Percentiles rank a stretch among this genome's conserved stretches.
Conservation (phyloP, 2,113 vertebrate genomes). For the Sigmodon hispidus region DNA sequence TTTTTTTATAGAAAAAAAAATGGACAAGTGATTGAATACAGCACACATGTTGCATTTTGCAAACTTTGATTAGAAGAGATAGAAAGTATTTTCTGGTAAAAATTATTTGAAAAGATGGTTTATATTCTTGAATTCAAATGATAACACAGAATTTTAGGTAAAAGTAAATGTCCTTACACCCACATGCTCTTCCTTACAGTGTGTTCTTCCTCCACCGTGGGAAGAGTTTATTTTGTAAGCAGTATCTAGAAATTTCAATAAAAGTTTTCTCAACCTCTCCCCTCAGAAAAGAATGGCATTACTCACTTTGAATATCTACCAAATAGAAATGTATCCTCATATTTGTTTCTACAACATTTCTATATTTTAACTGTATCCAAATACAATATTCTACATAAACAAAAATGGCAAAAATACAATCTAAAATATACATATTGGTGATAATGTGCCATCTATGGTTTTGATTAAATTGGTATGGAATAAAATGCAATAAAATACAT, state of each 20-base stretch:
- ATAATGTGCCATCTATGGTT: background rate
- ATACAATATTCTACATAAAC: background rate
- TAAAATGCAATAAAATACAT: background rate
- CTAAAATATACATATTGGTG: background rate
- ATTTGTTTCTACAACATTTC: background rate
- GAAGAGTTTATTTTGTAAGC: background rate
- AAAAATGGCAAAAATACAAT: background rate
- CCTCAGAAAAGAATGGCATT: background rate
- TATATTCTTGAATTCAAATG: slow-evolving; percentile 2
- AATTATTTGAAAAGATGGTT: background rate
- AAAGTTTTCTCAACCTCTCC: background rate
- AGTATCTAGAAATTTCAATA: background rate
- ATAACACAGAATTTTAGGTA: background rate
- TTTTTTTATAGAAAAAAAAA: no score
- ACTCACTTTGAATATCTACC: background rate
- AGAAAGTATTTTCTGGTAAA: background rate
- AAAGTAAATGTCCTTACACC: background rate
- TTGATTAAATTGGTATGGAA: background rate
- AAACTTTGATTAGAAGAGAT: background rate
- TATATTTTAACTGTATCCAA: background rate
- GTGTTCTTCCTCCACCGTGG: background rate
- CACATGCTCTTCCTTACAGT: background rate
- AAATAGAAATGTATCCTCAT: background rate
- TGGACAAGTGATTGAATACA: background rate
- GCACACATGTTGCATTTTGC: background rate